Percentiles rank a stretch among this genome's conserved stretches.
Evolutionary conservation across 2,888 invertebrate species (phyloP).

Genomic region (Drosophila ochracea): DNA sequence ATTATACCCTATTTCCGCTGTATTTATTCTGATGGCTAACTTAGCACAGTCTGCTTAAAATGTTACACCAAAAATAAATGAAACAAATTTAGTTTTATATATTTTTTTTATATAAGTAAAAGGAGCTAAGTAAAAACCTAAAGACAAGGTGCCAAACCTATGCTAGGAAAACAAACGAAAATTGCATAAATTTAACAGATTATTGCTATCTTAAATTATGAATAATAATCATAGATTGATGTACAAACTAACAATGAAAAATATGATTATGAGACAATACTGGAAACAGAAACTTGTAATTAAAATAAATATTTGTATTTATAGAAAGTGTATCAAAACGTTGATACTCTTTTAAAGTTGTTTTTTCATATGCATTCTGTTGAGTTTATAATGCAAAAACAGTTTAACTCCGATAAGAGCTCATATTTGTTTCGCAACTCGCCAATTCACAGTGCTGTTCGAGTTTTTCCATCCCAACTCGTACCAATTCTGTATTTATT

Average conservation of each 20-base stretch:
- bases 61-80: not conserved
- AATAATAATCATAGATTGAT: not conserved
- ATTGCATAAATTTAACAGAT: not conserved
- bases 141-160: rapidly evolving
- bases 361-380: not conserved
- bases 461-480: slow-evolving; percentile 6
- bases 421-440: not conserved
- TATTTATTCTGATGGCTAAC: too few relatives aligned
- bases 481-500: slow-evolving; percentile 48
- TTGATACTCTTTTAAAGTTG: not conserved
- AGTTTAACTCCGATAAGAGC: slow-evolving; percentile 36
- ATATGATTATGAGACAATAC: not conserved
- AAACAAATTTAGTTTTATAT: not conserved
- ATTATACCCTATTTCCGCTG: slow-evolving; percentile 24
- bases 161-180: not conserved
- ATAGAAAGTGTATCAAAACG: not conserved
- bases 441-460: not conserved
- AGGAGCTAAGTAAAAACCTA: not conserved
- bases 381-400: slow-evolving; percentile 4
- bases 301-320: too few relatives aligned
- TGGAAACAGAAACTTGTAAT: not conserved
- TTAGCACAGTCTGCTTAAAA: not conserved
- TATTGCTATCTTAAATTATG: not conserved
- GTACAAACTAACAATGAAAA: not conserved
- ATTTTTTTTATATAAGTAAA: not conserved